Percentiles rank a stretch among this genome's conserved stretches.
These are phyloP conservation scores for fruit fly (Drosophila melanogaster) DNA, from an alignment of 1,140 invertebrate genomes.

Conservation along the genomic window DNA sequence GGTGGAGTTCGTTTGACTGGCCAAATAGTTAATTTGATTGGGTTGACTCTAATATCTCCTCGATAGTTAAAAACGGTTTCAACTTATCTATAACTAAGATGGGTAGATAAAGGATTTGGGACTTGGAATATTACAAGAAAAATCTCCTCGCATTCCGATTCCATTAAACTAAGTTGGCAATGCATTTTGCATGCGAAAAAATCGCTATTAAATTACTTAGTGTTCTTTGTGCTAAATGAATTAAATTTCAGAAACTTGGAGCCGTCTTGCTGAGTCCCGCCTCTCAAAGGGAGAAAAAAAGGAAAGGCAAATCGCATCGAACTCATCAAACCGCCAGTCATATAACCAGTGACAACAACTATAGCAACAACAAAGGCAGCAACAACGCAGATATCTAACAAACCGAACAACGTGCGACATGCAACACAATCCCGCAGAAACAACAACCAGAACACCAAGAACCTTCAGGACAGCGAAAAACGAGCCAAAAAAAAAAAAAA, in stretches of 20 bases:
- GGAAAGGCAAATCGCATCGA: slow-evolving; percentile 31
- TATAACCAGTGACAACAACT: slow-evolving; percentile 48
- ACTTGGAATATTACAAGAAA: too few relatives aligned
- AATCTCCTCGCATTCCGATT: too few relatives aligned
- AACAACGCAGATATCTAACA: slow-evolving; percentile 47
- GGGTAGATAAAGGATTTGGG: too few relatives aligned
- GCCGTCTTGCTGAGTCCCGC: neutral
- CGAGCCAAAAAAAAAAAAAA: slow-evolving; percentile 24
- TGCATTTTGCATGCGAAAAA: too few relatives aligned
- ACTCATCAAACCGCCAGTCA: slow-evolving; percentile 50
- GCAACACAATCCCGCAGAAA: slow-evolving; percentile 35
- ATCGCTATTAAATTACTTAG: neutral
- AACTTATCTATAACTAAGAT: too few relatives aligned
- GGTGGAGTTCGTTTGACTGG: slow-evolving; percentile 7
- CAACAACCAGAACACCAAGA: slow-evolving; percentile 28
- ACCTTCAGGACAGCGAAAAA: slow-evolving; percentile 17
- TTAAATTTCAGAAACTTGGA: slow-evolving; percentile 9
- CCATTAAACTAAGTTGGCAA: too few relatives aligned
- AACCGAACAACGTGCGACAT: slow-evolving; percentile 49
- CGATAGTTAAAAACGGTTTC: too few relatives aligned
- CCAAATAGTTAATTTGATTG: slow-evolving; percentile 38
- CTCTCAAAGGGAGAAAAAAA: neutral
- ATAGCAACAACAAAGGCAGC: slow-evolving; percentile 10
- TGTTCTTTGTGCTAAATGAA: neutral
- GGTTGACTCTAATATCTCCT: neutral